Evolutionary conservation across 2,888 invertebrate genomes (phyloP).

Genomic region (Drosophila mercatorum): DNA sequence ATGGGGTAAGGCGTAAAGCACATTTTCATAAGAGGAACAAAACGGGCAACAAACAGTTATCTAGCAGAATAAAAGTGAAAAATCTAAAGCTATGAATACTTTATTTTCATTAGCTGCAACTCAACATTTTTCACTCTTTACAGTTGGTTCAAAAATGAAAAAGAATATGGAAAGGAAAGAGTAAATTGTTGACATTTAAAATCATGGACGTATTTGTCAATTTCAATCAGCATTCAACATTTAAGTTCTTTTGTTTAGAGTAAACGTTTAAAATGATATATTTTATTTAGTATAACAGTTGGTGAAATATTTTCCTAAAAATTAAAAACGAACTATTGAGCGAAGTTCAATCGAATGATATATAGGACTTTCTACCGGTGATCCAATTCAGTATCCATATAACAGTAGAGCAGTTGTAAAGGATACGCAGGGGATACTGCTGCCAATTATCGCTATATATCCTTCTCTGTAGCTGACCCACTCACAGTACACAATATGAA

Average conservation of each 20-base stretch:
- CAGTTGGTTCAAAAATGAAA: background rate
- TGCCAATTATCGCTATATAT: too few species aligned
- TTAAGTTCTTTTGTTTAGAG: background rate
- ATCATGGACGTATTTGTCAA: constrained; percentile 1
- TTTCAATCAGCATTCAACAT: background rate
- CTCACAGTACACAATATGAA: too few species aligned
- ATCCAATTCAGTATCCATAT: too few species aligned
- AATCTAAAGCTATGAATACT: constrained; percentile 11
- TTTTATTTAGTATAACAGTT: background rate
- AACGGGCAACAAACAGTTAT: constrained; percentile 11
- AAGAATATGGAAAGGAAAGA: background rate
- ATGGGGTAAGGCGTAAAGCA: too few species aligned
- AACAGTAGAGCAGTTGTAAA: too few species aligned
- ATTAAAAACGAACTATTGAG: background rate
- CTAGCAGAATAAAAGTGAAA: background rate
- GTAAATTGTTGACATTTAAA: background rate
- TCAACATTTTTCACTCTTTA: constrained; percentile 1
- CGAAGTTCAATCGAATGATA: too few species aligned
- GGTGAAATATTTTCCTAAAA: background rate
- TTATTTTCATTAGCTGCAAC: constrained; percentile 18
- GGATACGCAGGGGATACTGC: too few species aligned
- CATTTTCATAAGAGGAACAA: constrained; percentile 44
- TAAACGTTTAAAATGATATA: background rate
- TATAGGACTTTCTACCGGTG: too few species aligned
- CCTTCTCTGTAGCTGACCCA: too few species aligned